Conservation (phyloP, 1,140 invertebrate genomes). For the Platyura marginata region DNA sequence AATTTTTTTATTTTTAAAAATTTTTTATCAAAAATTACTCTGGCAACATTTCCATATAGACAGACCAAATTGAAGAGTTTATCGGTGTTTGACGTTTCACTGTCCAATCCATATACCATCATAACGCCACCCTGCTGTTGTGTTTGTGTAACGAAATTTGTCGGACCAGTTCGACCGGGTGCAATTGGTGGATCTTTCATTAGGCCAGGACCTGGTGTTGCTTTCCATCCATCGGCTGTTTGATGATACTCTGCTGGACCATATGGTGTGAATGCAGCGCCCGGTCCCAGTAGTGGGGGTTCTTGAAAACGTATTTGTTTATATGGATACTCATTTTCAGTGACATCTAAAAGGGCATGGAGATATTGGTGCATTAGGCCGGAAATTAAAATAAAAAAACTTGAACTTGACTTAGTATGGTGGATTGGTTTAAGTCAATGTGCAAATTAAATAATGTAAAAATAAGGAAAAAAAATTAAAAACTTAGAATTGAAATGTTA, state of each 20-base stretch:
- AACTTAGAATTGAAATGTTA: no score
- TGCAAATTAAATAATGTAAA: no score
- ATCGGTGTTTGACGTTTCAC: slow-evolving; percentile 86
- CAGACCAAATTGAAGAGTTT: slow-evolving; percentile 98
- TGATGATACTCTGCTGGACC: slow-evolving; percentile 22
- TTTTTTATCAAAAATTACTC: slow-evolving; percentile 44
- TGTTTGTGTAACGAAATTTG: slow-evolving; percentile 20
- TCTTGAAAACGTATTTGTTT: slow-evolving; percentile 19
- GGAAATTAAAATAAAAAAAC: no score
- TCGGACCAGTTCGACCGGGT: slow-evolving; percentile 20
- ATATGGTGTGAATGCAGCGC: slow-evolving; percentile 21
- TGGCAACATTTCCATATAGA: slow-evolving; percentile 92
- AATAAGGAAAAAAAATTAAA: no score
- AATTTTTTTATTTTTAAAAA: slow-evolving; percentile 1
- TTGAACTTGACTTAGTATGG: no score
- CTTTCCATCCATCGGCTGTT: slow-evolving; percentile 24
- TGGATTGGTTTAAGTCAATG: no score
- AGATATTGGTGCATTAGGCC: background rate
- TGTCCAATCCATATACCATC: slow-evolving; percentile 95
- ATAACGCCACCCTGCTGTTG: slow-evolving; percentile 60
- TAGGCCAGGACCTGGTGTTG: slow-evolving; percentile 18
- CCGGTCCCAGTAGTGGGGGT: slow-evolving; percentile 24
- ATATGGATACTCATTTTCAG: background rate
- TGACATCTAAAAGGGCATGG: background rate
- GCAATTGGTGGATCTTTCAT: slow-evolving; percentile 24